Base-by-base conservation (phyloP, 2,113 vertebrate genomes). In the Synchiropus splendidus region DNA sequence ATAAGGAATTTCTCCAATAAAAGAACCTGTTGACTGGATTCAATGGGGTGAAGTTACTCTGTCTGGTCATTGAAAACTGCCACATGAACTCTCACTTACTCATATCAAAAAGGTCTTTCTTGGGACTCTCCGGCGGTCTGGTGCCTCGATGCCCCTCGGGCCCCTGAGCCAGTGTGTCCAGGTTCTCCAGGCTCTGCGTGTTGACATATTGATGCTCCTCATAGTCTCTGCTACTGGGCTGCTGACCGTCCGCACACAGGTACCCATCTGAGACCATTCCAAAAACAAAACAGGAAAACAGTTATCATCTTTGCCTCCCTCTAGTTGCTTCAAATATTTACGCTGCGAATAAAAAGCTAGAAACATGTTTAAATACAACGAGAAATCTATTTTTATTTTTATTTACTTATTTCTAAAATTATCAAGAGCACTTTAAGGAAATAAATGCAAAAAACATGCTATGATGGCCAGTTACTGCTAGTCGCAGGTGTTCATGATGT, bases 171-270 rank as follows among this genome's bases (percentile, higher is more conserved):
- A 75, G 42, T 3, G 63, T 40, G 9, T 85, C 83, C 67, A 85
- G 68, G 12, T 64, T 18, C 0, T 94, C 92, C 18, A 94, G 64
- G 48, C 69, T 89, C 78, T 90, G 90, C 0, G 91, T 98, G 78
- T 98, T 98, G 6, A 98, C 95, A 0, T 98, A 98, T 66, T 95
- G 85, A 61, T 98, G 95, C 60, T 93, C 92, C 67, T 95, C 95
- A 0, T 92, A 94, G 63, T 92, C 89, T 27, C 69, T 82, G 1
- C 80, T 79, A 2, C 84, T 80, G n/a, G 79, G 40, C 2, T 71
- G 37, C 17, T 85, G 86, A 12, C 89, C 9, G 0, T 95, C 93
- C 0, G 92, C 90, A 78, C 90, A 86, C 64, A 94, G 80, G 18
- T 94, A 97, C 48, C 92, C 90, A 0, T 98, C 92, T 0, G 83